phyloP scores from a whole-genome alignment of 1,140 invertebrate species.

The Plutomurus gul region DNA sequence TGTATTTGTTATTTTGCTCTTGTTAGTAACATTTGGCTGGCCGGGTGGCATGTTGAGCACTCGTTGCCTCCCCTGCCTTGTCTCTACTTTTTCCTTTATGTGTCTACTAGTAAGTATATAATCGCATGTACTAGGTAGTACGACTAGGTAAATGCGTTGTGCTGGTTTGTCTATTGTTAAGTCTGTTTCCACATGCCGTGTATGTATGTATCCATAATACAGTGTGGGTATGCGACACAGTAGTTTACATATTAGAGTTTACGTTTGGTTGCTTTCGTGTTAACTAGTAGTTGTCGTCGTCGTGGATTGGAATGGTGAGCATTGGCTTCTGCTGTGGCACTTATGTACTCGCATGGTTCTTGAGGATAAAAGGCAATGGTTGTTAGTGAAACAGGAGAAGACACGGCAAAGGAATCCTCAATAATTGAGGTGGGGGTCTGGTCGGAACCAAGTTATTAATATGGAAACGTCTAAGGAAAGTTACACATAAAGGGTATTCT shows the following conservation, averaged over 20 bases:
- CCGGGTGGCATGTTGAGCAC: background rate
- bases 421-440: slow-evolving; percentile 44
- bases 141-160: too few relatives aligned
- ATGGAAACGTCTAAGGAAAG: slow-evolving; percentile 51
- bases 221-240: too few relatives aligned
- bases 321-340: background rate
- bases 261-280: background rate
- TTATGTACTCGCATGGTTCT: background rate
- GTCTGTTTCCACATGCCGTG: too few relatives aligned
- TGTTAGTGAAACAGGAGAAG: background rate
- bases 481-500: slow-evolving; percentile 45
- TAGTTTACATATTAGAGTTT: background rate
- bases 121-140: too few relatives aligned
- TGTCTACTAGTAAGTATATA: too few relatives aligned
- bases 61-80: background rate
- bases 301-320: background rate
- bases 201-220: background rate
- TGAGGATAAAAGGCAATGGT: background rate
- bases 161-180: too few relatives aligned
- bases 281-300: background rate
- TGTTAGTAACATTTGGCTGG: background rate
- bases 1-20: background rate
- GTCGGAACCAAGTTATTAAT: slow-evolving; percentile 50
- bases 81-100: background rate
- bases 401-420: slow-evolving; percentile 37